These are phyloP conservation scores for Varecia variegata DNA, from an alignment of 2,797 vertebrate genomes.

Conservation along the genomic window DNA sequence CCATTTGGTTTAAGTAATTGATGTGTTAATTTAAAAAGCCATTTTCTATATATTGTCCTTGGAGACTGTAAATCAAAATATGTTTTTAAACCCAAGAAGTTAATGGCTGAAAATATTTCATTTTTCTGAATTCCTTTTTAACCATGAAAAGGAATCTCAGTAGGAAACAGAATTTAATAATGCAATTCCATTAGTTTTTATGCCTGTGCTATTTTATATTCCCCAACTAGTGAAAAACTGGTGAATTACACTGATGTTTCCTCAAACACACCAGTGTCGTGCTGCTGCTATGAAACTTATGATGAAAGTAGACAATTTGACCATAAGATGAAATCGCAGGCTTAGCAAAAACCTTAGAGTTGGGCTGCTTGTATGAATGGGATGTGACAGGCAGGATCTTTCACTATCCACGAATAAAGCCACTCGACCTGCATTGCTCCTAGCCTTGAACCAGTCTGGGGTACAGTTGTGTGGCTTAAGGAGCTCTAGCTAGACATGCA, in stretches of 20 bases:
- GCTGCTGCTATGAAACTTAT: background rate
- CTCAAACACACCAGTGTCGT: background rate
- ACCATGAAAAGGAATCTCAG: background rate
- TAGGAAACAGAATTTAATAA: conserved; percentile 29
- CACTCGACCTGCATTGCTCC: background rate
- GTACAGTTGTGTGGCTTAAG: background rate
- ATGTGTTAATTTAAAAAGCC: background rate
- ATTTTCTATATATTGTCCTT: conserved; percentile 37
- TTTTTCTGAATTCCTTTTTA: background rate
- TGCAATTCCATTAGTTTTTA: background rate
- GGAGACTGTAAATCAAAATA: conserved; percentile 28
- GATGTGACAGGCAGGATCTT: background rate
- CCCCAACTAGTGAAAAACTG: background rate
- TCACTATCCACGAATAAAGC: fast-evolving
- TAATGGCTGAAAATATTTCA: background rate
- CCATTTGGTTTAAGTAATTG: conserved; percentile 44
- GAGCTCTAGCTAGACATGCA: too few species aligned
- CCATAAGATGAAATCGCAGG: background rate
- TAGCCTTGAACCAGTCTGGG: fast-evolving
- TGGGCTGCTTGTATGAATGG: background rate
- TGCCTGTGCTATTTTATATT: background rate
- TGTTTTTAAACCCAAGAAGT: background rate
- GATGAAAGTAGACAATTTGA: background rate
- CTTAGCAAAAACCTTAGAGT: background rate
- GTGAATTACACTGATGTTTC: background rate